Percentiles rank a stretch among this genome's conserved stretches.
These are phyloP conservation scores for Luscinia luscinia DNA, from an alignment of 2,797 vertebrate species.

Conservation along the genomic window DNA sequence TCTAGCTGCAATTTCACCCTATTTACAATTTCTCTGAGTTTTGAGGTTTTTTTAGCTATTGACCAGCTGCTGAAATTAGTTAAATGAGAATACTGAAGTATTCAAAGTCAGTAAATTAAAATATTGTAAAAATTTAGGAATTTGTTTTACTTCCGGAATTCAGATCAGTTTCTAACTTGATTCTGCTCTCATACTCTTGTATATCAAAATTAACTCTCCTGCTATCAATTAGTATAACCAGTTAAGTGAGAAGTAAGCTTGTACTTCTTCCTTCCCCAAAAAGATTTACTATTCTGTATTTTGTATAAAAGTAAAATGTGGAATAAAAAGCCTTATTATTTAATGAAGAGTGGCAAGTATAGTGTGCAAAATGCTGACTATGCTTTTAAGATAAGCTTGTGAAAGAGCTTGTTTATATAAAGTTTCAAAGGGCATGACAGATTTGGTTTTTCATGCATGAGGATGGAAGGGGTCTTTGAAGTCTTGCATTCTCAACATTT, in stretches of 20 bases:
- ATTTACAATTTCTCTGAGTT: background rate
- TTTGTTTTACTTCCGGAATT: background rate
- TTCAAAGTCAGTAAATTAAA: background rate
- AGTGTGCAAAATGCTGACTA: background rate
- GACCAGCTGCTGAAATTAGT: background rate
- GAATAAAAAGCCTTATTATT: background rate
- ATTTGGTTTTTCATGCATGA: background rate
- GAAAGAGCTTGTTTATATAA: background rate
- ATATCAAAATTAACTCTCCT: background rate
- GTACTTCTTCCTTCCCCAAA: background rate
- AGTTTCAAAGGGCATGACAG: background rate
- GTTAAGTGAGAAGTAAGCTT: background rate
- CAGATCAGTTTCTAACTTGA: background rate
- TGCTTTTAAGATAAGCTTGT: background rate
- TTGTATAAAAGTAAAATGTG: background rate
- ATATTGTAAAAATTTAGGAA: background rate
- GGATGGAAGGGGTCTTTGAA: background rate
- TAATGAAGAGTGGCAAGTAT: background rate
- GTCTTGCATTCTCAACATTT: background rate
- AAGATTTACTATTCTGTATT: background rate
- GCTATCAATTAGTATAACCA: background rate
- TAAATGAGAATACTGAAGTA: background rate
- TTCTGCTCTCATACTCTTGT: background rate
- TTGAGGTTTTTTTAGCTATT: background rate
- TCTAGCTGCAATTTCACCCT: background rate